A percentile compares a stretch with the other conserved stretches of the same genome.
Evolutionary conservation across 2,888 invertebrate species (phyloP).

Genomic region (Trachelus stipa): DNA sequence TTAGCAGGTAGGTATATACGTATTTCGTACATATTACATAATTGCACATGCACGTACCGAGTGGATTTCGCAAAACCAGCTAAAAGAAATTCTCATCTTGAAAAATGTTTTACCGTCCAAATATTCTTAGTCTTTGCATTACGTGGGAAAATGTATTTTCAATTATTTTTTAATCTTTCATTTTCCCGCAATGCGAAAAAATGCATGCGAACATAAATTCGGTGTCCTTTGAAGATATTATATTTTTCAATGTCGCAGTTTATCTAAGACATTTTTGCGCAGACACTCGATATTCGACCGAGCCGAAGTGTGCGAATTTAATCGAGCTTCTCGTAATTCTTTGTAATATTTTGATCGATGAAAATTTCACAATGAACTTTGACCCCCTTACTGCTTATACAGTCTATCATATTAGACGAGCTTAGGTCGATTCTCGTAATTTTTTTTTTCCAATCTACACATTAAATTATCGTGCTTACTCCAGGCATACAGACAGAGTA

Average conservation of each 20-base stretch:
- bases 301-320: no score
- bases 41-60: not conserved
- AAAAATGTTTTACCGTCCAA: not conserved
- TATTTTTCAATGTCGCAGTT: no score
- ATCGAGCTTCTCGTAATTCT: no score
- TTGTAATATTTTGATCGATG: no score
- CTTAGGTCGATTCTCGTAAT: not conserved
- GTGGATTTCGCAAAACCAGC: not conserved
- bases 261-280: no score
- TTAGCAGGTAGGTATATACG: no score
- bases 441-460: not conserved
- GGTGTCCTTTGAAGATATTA: no score
- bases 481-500: not conserved
- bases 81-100: not conserved
- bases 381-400: not conserved
- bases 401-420: not conserved
- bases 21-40: no score
- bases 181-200: not conserved
- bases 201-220: not conserved
- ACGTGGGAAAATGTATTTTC: not conserved
- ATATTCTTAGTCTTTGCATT: not conserved
- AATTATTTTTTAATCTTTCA: not conserved
- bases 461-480: not conserved
- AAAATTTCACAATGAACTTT: not conserved
- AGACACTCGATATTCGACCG: no score